Percentiles rank a stretch among this genome's conserved stretches.
Conservation (phyloP, 2,797 vertebrate genomes). For the Esox lucius region DNA sequence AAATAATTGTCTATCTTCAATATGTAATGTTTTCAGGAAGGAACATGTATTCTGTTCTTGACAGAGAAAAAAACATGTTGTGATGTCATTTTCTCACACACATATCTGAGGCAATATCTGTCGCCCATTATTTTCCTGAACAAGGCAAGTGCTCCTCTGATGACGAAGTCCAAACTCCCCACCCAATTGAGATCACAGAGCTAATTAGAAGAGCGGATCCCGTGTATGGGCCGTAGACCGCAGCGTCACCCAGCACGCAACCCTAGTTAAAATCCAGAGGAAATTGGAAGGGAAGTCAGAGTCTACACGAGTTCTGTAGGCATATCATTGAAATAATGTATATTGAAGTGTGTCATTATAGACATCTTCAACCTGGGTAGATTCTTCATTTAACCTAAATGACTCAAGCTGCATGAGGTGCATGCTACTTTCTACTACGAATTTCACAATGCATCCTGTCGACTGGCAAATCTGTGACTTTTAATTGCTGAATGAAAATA, state of each 20-base stretch:
- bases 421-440: not conserved
- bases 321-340: not conserved
- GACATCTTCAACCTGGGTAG: not conserved
- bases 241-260: slow-evolving; percentile 13
- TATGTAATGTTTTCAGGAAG: not conserved
- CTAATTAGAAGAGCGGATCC: slow-evolving; percentile 74
- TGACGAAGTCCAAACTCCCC: slow-evolving; percentile 57
- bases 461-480: not conserved
- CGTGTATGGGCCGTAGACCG: slow-evolving; percentile 42
- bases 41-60: not conserved
- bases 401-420: not conserved
- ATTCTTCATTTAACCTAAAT: not conserved
- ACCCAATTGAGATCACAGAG: slow-evolving; percentile 74
- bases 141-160: slow-evolving; percentile 46
- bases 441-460: not conserved
- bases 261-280: not conserved
- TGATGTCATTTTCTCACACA: slow-evolving; percentile 45
- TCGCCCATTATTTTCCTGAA: slow-evolving; percentile 43
- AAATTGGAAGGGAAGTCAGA: not conserved
- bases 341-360: slow-evolving; percentile 1
- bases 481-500: not conserved
- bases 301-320: slow-evolving; percentile 1
- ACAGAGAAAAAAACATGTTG: not conserved
- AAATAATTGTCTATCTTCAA: not conserved
- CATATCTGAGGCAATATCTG: slow-evolving; percentile 39